These are phyloP conservation scores for Cassiopea andromeda DNA, from an alignment of 30 jellyfish, hydroid and myxozoan species.

Conservation along the genomic window DNA sequence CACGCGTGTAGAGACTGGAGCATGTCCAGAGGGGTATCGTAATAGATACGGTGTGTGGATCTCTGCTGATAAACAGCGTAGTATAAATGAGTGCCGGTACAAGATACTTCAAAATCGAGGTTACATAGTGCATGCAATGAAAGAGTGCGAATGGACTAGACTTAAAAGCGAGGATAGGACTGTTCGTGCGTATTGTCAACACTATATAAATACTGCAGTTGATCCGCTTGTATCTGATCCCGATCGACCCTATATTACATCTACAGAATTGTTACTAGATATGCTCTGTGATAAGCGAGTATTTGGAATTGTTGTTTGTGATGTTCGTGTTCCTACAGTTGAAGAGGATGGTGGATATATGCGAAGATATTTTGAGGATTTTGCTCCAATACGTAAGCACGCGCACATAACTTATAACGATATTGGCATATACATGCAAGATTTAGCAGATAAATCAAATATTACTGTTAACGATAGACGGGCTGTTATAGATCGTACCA, in stretches of 20 bases:
- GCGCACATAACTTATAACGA: not conserved
- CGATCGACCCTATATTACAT: too few species aligned
- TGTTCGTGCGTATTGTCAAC: not conserved
- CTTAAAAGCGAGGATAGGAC: not conserved
- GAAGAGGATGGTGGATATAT: not conserved
- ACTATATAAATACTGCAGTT: not conserved
- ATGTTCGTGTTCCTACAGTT: too few species aligned
- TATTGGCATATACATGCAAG: conserved; percentile 12
- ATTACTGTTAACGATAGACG: not conserved
- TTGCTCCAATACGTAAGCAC: conserved; percentile 21
- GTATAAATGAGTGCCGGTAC: not conserved
- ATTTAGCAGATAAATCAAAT: not conserved
- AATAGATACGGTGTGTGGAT: too few species aligned
- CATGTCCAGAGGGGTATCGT: too few species aligned
- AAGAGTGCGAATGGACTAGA: not conserved
- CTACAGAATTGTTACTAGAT: too few species aligned
- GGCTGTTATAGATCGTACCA: too few species aligned
- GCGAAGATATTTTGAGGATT: not conserved
- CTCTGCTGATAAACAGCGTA: too few species aligned
- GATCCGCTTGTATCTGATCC: not conserved
- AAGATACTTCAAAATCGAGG: not conserved
- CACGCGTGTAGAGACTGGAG: not conserved
- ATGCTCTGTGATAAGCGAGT: not conserved
- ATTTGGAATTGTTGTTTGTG: too few species aligned
- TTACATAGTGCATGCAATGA: not conserved